phyloP scores from a whole-genome alignment of 2,113 vertebrate species.

The Manacus vitellinus region DNA sequence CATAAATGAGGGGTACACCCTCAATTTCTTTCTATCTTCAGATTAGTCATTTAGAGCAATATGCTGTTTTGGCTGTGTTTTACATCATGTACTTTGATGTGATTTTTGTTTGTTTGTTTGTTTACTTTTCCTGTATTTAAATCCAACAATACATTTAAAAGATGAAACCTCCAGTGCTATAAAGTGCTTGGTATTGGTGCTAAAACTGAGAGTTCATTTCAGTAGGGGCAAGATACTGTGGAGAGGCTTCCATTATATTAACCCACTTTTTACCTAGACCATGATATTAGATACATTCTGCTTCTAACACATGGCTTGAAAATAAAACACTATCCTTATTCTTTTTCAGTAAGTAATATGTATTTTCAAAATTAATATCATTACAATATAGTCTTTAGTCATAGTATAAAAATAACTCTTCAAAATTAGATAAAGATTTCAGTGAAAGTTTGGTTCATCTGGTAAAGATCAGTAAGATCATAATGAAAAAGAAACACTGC shows the following conservation, averaged over 20 bases:
- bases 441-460: conserved; percentile 17
- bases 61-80: neutral
- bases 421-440: conserved; percentile 21
- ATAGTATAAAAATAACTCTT: conserved; percentile 16
- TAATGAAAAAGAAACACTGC: neutral
- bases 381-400: neutral
- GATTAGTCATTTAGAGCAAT: neutral
- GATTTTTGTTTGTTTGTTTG: neutral
- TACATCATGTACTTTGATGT: neutral
- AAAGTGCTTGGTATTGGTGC: neutral
- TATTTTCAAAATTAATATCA: neutral
- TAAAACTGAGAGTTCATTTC: neutral
- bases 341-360: neutral
- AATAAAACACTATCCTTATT: neutral
- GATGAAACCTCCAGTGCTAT: neutral
- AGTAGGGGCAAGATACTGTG: neutral
- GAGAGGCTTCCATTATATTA: neutral
- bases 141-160: neutral
- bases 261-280: neutral
- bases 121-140: neutral
- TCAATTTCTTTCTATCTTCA: neutral
- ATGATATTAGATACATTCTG: neutral
- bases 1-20: neutral
- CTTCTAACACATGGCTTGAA: neutral
- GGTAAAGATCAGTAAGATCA: neutral